phyloP scores from a whole-genome alignment of 2,113 vertebrate genomes.

The Garra rufa region DNA sequence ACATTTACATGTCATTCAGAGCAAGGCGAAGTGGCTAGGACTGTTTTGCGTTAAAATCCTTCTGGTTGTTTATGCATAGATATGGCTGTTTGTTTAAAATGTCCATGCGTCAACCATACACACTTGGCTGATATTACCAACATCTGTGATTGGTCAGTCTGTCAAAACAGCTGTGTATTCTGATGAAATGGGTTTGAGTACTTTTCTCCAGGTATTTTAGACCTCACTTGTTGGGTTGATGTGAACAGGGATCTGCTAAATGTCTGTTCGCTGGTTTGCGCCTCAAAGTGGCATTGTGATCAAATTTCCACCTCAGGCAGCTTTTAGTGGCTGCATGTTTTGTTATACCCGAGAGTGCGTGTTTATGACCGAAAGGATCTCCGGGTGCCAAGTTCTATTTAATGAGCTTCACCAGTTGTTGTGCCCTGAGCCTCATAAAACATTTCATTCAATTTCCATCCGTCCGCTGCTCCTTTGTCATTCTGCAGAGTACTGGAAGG shows the following conservation, averaged over 20 bases:
- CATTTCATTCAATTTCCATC: slow-evolving; percentile 54
- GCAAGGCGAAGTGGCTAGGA: slow-evolving; percentile 10
- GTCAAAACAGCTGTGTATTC: background rate
- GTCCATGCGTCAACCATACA: background rate
- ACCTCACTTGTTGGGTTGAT: slow-evolving; percentile 17
- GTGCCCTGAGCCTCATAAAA: slow-evolving; percentile 18
- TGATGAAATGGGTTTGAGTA: background rate
- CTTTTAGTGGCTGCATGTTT: slow-evolving; percentile 54
- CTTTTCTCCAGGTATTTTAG: background rate
- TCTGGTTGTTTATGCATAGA: background rate
- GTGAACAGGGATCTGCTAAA: slow-evolving; percentile 17
- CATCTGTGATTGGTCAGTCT: background rate
- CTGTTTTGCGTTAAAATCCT: slow-evolving; percentile 53
- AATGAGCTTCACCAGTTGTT: slow-evolving; percentile 60
- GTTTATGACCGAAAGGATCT: slow-evolving; percentile 61
- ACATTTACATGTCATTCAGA: slow-evolving; percentile 50
- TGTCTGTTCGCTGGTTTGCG: slow-evolving; percentile 46
- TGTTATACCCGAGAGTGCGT: slow-evolving; percentile 38
- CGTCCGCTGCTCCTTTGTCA: slow-evolving; percentile 18
- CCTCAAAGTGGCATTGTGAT: slow-evolving; percentile 50
- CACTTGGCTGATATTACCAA: background rate
- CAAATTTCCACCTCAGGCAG: slow-evolving; percentile 57
- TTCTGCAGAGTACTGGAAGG: background rate
- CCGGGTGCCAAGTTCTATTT: slow-evolving; percentile 64
- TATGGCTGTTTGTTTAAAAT: slow-evolving; percentile 10